Evolutionary conservation across 2,113 vertebrate species (phyloP).

Genomic region (Felis catus): DNA sequence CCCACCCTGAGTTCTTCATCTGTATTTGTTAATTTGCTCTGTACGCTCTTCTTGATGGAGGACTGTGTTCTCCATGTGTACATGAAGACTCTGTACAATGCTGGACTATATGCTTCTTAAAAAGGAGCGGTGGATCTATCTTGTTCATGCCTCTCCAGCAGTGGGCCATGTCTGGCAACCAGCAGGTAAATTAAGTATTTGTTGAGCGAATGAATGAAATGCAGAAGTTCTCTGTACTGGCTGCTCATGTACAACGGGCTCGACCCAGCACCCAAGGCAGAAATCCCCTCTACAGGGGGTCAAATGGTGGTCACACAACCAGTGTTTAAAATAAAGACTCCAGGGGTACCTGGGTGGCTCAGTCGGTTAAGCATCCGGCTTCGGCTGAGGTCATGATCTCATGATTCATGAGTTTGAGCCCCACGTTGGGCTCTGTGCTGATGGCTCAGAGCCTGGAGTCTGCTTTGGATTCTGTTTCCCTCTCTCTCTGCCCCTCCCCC

Average conservation of each 20-base stretch:
- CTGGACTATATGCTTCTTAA: not conserved
- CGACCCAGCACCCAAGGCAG: not conserved
- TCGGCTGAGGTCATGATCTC: too few relatives aligned
- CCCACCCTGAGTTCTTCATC: too few relatives aligned
- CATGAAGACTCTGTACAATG: not conserved
- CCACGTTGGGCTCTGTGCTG: too few relatives aligned
- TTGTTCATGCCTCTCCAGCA: not conserved
- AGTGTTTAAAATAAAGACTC: not conserved
- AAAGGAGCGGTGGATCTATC: not conserved
- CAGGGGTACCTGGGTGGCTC: not conserved
- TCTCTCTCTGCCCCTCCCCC: too few relatives aligned
- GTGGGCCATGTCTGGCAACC: not conserved
- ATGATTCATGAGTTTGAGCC: too few relatives aligned
- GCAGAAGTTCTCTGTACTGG: not conserved
- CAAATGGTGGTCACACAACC: not conserved
- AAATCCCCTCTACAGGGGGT: not conserved
- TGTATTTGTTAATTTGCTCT: not conserved
- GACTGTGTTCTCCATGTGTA: not conserved
- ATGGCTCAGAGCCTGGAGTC: too few relatives aligned
- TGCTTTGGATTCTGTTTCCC: too few relatives aligned
- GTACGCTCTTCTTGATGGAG: not conserved
- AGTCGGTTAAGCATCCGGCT: too few relatives aligned
- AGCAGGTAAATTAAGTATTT: not conserved
- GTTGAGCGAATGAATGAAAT: not conserved
- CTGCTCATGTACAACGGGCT: not conserved